These are phyloP conservation scores for Sycophila sp. DNA, from an alignment of 1,140 invertebrate genomes.

Conservation along the genomic window DNA sequence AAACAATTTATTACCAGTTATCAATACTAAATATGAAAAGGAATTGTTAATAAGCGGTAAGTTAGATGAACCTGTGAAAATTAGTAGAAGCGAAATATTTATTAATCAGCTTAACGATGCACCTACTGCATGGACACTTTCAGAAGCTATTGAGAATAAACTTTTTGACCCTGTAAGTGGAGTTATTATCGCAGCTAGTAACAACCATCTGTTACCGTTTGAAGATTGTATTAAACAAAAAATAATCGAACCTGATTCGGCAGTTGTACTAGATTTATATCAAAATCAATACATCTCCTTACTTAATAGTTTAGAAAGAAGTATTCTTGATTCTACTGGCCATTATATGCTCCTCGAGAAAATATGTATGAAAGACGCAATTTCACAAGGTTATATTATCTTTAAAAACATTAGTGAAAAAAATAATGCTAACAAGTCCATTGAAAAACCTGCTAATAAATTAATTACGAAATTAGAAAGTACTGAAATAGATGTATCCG, in stretches of 20 bases:
- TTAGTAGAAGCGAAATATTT: no score
- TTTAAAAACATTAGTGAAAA: constrained; percentile 56
- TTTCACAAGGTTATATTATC: constrained; percentile 74
- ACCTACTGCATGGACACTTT: not conserved
- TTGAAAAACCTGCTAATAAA: not conserved
- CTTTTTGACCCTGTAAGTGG: not conserved
- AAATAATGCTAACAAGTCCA: not conserved
- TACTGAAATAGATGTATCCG: constrained; percentile 66
- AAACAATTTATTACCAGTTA: not conserved
- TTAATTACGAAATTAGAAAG: constrained; percentile 39
- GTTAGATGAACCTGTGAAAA: no score
- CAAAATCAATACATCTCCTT: not conserved
- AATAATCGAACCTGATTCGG: not conserved
- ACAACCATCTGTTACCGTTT: not conserved
- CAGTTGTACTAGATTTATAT: not conserved
- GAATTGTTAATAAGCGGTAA: not conserved
- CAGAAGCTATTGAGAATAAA: not conserved
- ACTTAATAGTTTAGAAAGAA: constrained; percentile 71
- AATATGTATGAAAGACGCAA: constrained; percentile 83
- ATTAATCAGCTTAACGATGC: no score
- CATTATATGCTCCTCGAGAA: constrained; percentile 72
- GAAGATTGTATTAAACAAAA: not conserved
- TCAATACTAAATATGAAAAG: not conserved
- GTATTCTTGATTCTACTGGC: constrained; percentile 81
- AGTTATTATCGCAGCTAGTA: not conserved